Conservation (phyloP, 1,140 invertebrate species). For the Eciton burchellii region DNA sequence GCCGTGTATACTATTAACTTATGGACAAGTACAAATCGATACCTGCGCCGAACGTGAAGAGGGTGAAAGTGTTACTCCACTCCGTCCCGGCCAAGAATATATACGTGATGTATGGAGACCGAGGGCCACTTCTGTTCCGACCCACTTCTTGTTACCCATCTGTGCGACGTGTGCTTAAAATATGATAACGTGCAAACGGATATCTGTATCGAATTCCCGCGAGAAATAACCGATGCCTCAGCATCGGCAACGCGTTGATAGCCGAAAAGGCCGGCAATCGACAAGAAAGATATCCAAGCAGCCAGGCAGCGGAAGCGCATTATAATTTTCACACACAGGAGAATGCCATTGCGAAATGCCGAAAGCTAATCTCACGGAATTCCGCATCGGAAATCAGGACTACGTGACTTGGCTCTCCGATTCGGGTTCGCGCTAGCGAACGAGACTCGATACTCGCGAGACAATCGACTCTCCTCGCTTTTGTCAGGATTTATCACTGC, state of each 20-base stretch:
- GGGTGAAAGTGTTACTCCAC: constrained; percentile 41
- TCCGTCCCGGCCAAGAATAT: constrained; percentile 18
- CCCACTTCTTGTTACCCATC: constrained; percentile 31
- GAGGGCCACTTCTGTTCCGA: constrained; percentile 33
- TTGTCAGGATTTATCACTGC: no score
- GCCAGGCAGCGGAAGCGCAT: no score
- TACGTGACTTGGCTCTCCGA: no score
- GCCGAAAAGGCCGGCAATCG: not conserved
- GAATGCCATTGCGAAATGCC: no score
- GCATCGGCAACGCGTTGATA: constrained; percentile 13
- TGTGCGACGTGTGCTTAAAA: constrained; percentile 27
- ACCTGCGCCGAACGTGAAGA: constrained; percentile 50
- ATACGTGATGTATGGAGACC: constrained; percentile 46
- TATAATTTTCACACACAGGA: no score
- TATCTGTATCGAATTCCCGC: constrained; percentile 15
- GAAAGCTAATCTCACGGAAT: no score
- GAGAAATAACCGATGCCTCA: no score
- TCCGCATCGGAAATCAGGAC: no score
- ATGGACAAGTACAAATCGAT: constrained; percentile 57
- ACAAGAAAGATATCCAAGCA: no score
- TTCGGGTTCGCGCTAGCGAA: no score
- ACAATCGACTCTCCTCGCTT: no score
- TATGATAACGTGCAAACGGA: constrained; percentile 25
- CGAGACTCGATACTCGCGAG: no score
- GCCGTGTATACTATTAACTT: constrained; percentile 51